These are phyloP conservation scores for Leptodactylus fuscus DNA, from an alignment of 2,113 vertebrate species.

Conservation along the genomic window DNA sequence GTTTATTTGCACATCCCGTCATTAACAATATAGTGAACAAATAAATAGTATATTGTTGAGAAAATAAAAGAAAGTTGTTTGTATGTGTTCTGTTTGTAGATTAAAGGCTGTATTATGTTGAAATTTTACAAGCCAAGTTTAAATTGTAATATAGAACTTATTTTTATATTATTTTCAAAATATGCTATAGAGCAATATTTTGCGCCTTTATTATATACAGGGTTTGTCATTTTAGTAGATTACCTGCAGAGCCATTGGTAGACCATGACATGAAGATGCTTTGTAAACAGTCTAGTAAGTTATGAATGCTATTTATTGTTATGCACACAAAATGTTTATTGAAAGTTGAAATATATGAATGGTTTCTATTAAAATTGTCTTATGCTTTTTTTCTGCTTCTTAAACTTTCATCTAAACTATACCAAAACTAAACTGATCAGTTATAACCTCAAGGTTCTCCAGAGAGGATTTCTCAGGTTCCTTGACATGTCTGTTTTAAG, in stretches of 20 bases:
- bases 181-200: slow-evolving; percentile 79
- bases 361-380: slow-evolving; percentile 65
- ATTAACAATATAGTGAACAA: slow-evolving; percentile 77
- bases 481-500: too few relatives aligned
- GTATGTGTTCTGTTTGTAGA: slow-evolving; percentile 79
- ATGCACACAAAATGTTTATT: slow-evolving; percentile 65
- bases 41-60: slow-evolving; percentile 79
- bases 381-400: background rate
- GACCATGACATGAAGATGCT: slow-evolving; percentile 66
- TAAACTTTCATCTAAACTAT: background rate
- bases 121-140: slow-evolving; percentile 81
- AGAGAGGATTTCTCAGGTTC: too few relatives aligned
- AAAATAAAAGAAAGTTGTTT: slow-evolving; percentile 75
- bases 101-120: slow-evolving; percentile 73
- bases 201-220: slow-evolving; percentile 75
- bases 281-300: slow-evolving; percentile 64
- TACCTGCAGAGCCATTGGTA: slow-evolving; percentile 67
- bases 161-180: slow-evolving; percentile 84
- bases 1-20: slow-evolving; percentile 85
- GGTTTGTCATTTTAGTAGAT: slow-evolving; percentile 71
- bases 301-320: slow-evolving; percentile 68
- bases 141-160: slow-evolving; percentile 83
- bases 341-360: slow-evolving; percentile 63
- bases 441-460: too few relatives aligned
- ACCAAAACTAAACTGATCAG: too few relatives aligned